Evolutionary conservation across 2,113 vertebrate genomes (phyloP), one percentile per base, ranked within the genome.

Genomic region (Halcyon senegalensis): DNA sequence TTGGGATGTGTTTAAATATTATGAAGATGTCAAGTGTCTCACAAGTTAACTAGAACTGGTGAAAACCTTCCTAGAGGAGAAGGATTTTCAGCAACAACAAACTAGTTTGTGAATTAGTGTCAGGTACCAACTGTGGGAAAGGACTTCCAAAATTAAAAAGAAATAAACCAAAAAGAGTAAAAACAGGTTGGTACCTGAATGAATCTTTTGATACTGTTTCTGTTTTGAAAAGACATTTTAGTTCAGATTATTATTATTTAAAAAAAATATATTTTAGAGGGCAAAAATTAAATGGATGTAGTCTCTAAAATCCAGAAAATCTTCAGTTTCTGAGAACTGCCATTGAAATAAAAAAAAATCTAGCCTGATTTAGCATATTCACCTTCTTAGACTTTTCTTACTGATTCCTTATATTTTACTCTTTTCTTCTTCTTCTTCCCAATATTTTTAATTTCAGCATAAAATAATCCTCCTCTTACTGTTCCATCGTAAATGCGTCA

Each of bases 141-240:
- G 73, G 7, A 13, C 12, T 93, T 64, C 16, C 24, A 77, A 87
- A 91, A 87, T 19, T 33, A 63, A 67, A 72, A 39, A 58, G 4
- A 84, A 91, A 58, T 5, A 30, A 69, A 73, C 11, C 3, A 14
- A 56, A 81, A 25, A 16, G 4, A 50, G 10, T 59, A 21, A 84
- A 79, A 87, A 13, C 0, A 16, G 20, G 1, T 46, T 68, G 7
- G 7, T 35, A 33, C 60, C 13, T 35, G 74, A 73, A 66, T 51
- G 0, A 67, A 33, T 43, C 0, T 74, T 87, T 68, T 70, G 0
- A 16, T 58, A 15, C 23, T 1, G 56, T 53, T 56, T 35, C 8
- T 43, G 3, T 51, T 89, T 69, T 78, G 9, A 70, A 73, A 44
- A 62, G 1, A 27, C 2, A 39, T 62, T 60, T 35, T 23, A 20